Evolutionary conservation across 2,888 invertebrate genomes (phyloP).

Genomic region (Amiota communis): DNA sequence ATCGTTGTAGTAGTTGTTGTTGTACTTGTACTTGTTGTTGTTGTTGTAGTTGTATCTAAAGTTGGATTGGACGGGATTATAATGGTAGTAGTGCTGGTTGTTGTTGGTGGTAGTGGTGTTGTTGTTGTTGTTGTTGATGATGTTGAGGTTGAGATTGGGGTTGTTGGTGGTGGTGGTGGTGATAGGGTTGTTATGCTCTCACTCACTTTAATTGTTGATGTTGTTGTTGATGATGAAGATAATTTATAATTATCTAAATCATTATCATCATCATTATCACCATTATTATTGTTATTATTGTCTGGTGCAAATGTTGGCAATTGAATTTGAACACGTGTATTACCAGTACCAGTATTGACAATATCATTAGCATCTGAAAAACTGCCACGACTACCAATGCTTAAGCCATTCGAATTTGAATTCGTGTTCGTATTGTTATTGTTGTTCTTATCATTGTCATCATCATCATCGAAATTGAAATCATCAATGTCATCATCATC

Average conservation of each 20-base stretch:
- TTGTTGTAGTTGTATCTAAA: conserved; percentile 38
- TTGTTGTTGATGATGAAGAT: conserved; percentile 42
- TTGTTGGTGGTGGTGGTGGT: conserved; percentile 28
- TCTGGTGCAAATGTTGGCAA: conserved; percentile 81
- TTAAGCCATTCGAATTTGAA: conserved; percentile 6
- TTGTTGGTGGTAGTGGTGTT: conserved; percentile 32
- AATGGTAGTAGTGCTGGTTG: conserved; percentile 40
- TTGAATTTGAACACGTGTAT: conserved; percentile 77
- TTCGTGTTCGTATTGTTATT: conserved; percentile 29
- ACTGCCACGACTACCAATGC: conserved; percentile 30
- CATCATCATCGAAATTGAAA: conserved; percentile 51
- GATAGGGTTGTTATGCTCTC: conserved; percentile 48
- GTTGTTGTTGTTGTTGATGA: conserved; percentile 36
- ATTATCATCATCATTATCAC: conserved; percentile 60
- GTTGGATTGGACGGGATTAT: conserved; percentile 35
- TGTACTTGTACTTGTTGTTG: conserved; percentile 33
- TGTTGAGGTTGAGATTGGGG: conserved; percentile 41
- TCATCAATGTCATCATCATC: conserved; percentile 70
- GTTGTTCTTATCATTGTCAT: conserved; percentile 8
- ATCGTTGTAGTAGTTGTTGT: conserved; percentile 33
- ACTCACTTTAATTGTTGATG: conserved; percentile 59
- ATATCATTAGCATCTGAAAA: conserved; percentile 52
- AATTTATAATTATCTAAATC: not conserved
- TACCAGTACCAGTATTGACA: conserved; percentile 51
- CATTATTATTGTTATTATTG: conserved; percentile 75